Evolutionary conservation across 2,888 invertebrate genomes (phyloP), one percentile per base, ranked within the genome.

Genomic region (Graphium colonna): DNA sequence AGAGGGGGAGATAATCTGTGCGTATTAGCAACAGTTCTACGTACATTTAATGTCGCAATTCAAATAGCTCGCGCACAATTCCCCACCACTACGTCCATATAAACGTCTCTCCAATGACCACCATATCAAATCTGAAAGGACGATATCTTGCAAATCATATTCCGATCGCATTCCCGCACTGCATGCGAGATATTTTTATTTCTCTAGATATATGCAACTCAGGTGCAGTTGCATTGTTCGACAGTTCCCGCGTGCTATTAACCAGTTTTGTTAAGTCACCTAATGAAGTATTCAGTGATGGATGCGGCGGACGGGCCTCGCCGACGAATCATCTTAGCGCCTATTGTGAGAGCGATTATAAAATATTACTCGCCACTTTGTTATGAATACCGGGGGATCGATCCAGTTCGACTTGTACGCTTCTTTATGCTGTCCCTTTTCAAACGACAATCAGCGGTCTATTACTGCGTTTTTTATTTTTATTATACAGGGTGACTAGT

Each of bases 261-360:
- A 77, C 65, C 68, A 68, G 66, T 77, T 75, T 63, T 69, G 83
- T 75, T 71, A 62, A 81, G 81, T 86, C 86, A 86, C 77, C 81
- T 87, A 82, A 87, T 87, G 82, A 86, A 85, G 82, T 81, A 85
- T 86, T 85, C 79, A 83, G 66, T 63, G 68, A 56, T 68, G 66
- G 68, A 68, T 58, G 56, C 67, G 5, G 61, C 62, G 68, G 61
- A 64, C 64, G 62, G 56, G 61, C 69, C 75, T 74, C 69, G 40
- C 12, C 50, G 75, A 75, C 73, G 75, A 81, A 78, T 78, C 76
- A 77, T 75, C 68, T n/a, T n/a, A n/a, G 66, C 63, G 56, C 58
- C 68, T 62, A 73, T 79, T 78, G 75, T 76, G 63, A 1, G 61
- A 58, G 59, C 68, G 71, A 76, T 77, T 77, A 77, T 71, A 64